phyloP scores from a whole-genome alignment of 1,140 invertebrate species.

The Pseudomyrmex cubaensis region DNA sequence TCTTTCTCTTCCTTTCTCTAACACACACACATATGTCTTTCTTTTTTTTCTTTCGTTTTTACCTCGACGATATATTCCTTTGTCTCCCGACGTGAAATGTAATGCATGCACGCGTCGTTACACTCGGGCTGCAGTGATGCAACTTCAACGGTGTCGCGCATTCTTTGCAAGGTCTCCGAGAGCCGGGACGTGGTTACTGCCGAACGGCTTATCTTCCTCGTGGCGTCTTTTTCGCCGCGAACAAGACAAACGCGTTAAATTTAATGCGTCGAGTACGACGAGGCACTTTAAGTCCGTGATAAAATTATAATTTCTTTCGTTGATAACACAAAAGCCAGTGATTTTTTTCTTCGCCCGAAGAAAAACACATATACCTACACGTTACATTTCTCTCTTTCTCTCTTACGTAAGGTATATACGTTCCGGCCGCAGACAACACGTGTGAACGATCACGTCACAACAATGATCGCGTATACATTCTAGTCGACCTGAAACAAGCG shows the following conservation, averaged over 20 bases:
- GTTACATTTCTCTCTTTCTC: no score
- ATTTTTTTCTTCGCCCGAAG: no score
- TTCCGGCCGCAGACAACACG: no score
- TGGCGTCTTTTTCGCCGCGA: slow-evolving; percentile 33
- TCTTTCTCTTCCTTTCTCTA: no score
- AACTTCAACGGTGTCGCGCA: slow-evolving; percentile 32
- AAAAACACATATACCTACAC: no score
- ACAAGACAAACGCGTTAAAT: neutral
- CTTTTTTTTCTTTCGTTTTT: neutral
- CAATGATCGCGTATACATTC: slow-evolving; percentile 24
- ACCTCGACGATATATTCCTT: neutral
- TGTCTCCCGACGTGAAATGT: slow-evolving; percentile 19
- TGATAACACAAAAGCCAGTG: neutral
- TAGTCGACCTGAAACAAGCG: neutral
- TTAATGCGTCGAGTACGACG: neutral
- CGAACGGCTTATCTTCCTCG: slow-evolving; percentile 35
- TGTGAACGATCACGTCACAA: slow-evolving; percentile 20
- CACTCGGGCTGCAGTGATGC: slow-evolving; percentile 9
- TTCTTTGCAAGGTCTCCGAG: slow-evolving; percentile 55
- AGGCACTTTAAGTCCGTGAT: slow-evolving; percentile 9
- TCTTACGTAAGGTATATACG: no score
- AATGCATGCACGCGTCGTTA: slow-evolving; percentile 15
- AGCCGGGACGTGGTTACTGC: slow-evolving; percentile 32
- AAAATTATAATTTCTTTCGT: neutral
- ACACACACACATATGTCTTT: neutral